Conservation (phyloP, 1,140 invertebrate species). For the Drosophila persimilis region DNA sequence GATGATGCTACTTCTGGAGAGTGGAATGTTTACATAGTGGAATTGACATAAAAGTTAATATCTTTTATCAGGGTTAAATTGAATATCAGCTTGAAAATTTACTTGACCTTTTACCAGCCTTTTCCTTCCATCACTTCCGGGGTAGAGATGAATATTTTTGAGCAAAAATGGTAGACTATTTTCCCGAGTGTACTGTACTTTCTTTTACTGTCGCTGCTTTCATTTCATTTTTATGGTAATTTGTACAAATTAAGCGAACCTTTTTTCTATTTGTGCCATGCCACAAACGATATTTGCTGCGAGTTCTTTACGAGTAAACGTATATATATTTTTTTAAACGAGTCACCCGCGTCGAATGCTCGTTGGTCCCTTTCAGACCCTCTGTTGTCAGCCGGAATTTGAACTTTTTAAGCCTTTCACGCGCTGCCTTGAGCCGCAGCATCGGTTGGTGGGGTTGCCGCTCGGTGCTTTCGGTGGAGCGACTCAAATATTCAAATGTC, state of each 20-base stretch:
- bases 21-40: no score
- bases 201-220: conserved; percentile 54
- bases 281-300: conserved; percentile 78
- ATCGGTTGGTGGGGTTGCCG: conserved; percentile 27
- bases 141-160: no score
- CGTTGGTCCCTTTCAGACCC: conserved; percentile 36
- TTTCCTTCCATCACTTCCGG: no score
- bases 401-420: conserved; percentile 81
- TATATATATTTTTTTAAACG: conserved; percentile 50
- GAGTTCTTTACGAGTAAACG: conserved; percentile 36
- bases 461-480: conserved; percentile 41
- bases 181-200: conserved; percentile 12
- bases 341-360: conserved; percentile 16
- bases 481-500: conserved; percentile 62
- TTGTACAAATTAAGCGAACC: conserved; percentile 81
- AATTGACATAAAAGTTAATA: no score
- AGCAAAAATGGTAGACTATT: neutral
- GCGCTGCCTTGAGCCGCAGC: conserved; percentile 68
- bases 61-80: no score
- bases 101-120: no score
- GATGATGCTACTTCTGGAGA: no score
- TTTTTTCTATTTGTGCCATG: conserved; percentile 78
- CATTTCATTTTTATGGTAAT: conserved; percentile 81
- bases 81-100: no score
- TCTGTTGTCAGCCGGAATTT: conserved; percentile 77